A percentile compares a stretch with the other conserved stretches of the same genome.
Conservation (phyloP, 2,888 invertebrate genomes). For the Physocephala rufipes region DNA sequence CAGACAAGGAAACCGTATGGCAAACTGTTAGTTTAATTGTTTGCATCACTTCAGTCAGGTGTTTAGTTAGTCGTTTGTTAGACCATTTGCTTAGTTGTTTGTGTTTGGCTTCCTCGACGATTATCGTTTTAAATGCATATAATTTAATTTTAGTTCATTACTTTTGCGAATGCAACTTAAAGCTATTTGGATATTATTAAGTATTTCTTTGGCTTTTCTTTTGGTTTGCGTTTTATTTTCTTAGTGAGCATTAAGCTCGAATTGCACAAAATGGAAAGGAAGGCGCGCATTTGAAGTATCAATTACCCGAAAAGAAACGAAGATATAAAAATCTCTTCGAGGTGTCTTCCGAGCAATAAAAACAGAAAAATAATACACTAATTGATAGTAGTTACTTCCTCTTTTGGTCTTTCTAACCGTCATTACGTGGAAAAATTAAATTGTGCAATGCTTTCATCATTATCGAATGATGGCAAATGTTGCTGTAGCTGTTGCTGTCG, state of each 20-base stretch:
- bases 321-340: too few relatives aligned
- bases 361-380: slow-evolving; percentile 26
- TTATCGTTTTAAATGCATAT: background rate
- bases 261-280: too few relatives aligned
- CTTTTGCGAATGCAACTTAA: background rate
- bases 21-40: too few relatives aligned
- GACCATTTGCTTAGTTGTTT: too few relatives aligned
- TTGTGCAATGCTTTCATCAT: slow-evolving; percentile 37
- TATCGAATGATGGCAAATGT: background rate
- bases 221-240: slow-evolving; percentile 4
- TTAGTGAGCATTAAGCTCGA: background rate
- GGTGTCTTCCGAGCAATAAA: background rate
- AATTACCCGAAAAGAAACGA: background rate
- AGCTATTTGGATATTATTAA: slow-evolving; percentile 12
- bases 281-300: background rate
- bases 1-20: too few relatives aligned
- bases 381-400: slow-evolving; percentile 22
- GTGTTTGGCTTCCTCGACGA: too few relatives aligned
- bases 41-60: too few relatives aligned
- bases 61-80: too few relatives aligned
- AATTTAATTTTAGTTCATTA: background rate
- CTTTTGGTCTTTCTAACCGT: background rate
- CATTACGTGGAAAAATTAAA: slow-evolving; percentile 42
- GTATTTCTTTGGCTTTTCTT: slow-evolving; percentile 34
- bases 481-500: slow-evolving; percentile 19